A percentile compares a stretch with the other conserved stretches of the same genome.
Evolutionary conservation across 2,888 invertebrate genomes (phyloP).

Genomic region (Sphaerophoria taeniata): DNA sequence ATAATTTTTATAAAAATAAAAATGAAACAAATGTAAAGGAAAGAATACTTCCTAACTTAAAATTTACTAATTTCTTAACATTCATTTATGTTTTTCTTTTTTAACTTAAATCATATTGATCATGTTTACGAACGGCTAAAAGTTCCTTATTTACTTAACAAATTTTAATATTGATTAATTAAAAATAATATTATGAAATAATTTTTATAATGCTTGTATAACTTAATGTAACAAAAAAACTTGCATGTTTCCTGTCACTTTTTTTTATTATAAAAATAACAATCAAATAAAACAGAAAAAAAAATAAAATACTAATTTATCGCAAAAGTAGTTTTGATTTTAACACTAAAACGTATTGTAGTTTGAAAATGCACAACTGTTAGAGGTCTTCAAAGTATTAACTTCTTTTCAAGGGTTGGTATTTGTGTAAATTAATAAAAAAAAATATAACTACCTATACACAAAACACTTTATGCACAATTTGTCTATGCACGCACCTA

Average conservation of each 20-base stretch:
- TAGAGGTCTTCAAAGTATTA: conserved; percentile 33
- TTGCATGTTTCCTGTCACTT: conserved; percentile 43
- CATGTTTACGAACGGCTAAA: conserved; percentile 19
- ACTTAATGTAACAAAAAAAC: conserved; percentile 2
- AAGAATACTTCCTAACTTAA: background rate
- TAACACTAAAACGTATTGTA: conserved; percentile 44
- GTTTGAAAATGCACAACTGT: conserved; percentile 38
- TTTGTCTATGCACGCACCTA: too few species aligned
- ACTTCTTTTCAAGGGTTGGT: conserved; percentile 4
- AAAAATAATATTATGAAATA: conserved; percentile 11
- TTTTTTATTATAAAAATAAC: conserved; percentile 22
- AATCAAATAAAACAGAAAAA: conserved; percentile 31
- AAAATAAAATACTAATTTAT: conserved; percentile 48
- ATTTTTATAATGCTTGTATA: conserved; percentile 12
- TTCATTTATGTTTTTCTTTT: conserved; percentile 2
- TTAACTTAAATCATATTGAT: conserved; percentile 23
- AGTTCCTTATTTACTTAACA: conserved; percentile 10
- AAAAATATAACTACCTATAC: background rate
- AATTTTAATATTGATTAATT: conserved; percentile 14
- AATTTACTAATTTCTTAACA: conserved; percentile 16
- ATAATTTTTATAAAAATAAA: background rate
- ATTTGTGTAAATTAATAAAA: background rate
- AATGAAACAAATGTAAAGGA: background rate
- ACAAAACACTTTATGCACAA: too few species aligned
- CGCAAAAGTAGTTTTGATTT: conserved; percentile 67